phyloP scores from a whole-genome alignment of 2,888 invertebrate species.

The Ypsolopha scabrella region DNA sequence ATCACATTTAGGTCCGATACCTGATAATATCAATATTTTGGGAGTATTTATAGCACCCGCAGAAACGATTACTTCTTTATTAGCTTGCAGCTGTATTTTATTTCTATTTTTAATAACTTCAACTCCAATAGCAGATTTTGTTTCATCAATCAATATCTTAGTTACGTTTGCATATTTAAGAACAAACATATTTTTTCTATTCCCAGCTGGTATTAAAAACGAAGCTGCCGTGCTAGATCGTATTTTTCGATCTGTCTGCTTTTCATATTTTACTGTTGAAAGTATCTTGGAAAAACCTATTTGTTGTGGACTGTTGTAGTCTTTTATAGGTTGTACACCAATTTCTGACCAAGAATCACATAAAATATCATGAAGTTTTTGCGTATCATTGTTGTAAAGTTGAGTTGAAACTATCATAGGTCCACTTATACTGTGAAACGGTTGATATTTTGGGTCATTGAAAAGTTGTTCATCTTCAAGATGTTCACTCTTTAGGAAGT shows the following conservation, averaged over 20 bases:
- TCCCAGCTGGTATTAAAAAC: not conserved
- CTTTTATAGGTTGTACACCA: not conserved
- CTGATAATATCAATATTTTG: not conserved
- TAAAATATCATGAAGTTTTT: not conserved
- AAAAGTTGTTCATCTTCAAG: slow-evolving; percentile 5
- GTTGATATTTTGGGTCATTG: slow-evolving; percentile 1
- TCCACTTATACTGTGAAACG: slow-evolving; percentile 26
- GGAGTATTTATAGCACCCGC: not conserved
- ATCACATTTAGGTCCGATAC: not conserved
- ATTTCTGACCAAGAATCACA: not conserved
- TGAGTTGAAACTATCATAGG: slow-evolving; percentile 30
- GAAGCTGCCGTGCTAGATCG: not conserved
- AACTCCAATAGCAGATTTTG: not conserved
- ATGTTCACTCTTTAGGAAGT: slow-evolving; percentile 45
- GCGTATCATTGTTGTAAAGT: slow-evolving; percentile 7
- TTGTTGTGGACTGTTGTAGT: not conserved
- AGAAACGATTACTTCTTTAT: not conserved
- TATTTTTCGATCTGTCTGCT: not conserved
- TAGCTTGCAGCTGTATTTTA: not conserved
- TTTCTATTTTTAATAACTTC: not conserved
- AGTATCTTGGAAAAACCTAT: not conserved
- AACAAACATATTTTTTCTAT: not conserved
- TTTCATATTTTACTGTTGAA: not conserved
- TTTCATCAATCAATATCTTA: not conserved
- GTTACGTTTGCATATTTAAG: not conserved